phyloP scores from a whole-genome alignment of 2,888 invertebrate genomes.

The Morpho deidamia region DNA sequence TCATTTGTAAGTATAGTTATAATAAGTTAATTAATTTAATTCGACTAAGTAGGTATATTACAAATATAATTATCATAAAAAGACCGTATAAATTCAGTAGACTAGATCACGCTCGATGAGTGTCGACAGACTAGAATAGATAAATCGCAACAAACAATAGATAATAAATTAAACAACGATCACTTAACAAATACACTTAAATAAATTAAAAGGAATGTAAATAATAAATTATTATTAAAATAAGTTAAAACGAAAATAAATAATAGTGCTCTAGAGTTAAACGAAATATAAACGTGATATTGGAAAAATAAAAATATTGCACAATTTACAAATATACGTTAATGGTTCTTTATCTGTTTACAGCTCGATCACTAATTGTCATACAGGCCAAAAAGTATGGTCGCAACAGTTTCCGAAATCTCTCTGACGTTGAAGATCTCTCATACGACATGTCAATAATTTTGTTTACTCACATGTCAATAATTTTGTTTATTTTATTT shows the following conservation, averaged over 20 bases:
- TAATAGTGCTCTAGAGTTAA: not conserved
- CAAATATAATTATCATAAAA: conserved; percentile 34
- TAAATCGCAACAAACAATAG: conserved; percentile 27
- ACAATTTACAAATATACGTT: conserved; percentile 15
- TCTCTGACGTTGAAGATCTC: too few species aligned
- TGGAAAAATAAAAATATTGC: conserved; percentile 26
- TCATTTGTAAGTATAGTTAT: conserved; percentile 22
- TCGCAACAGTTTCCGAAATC: too few species aligned
- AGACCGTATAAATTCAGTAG: conserved; percentile 23
- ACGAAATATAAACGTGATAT: conserved; percentile 17
- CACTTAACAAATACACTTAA: conserved; percentile 29
- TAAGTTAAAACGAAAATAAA: conserved; percentile 14
- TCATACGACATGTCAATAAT: too few species aligned
- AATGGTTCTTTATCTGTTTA: too few species aligned
- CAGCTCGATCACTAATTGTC: too few species aligned
- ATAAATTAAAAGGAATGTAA: conserved; percentile 35
- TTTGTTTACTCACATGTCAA: too few species aligned
- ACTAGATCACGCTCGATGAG: conserved; percentile 33
- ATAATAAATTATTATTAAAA: conserved; percentile 16
- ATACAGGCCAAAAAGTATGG: too few species aligned
- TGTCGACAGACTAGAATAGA: conserved; percentile 31
- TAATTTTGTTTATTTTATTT: too few species aligned
- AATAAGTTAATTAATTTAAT: conserved; percentile 27
- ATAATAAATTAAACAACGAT: conserved; percentile 35
- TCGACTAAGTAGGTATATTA: conserved; percentile 36